Conservation (phyloP, 2,113 vertebrate species). For the Bucco capensis region DNA sequence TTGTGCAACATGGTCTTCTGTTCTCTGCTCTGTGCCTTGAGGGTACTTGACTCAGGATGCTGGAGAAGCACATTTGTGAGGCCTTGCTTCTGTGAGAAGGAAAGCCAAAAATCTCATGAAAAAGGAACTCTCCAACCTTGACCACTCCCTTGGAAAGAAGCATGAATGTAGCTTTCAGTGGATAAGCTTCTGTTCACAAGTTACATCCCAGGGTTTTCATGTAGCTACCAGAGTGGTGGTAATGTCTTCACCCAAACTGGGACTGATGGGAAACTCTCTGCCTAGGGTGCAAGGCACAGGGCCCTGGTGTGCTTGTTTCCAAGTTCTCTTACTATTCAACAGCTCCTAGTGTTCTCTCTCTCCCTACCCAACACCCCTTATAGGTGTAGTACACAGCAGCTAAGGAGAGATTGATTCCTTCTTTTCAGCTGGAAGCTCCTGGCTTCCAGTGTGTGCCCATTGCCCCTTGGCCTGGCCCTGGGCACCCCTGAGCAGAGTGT, state of each 20-base stretch:
- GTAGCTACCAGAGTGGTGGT: background rate
- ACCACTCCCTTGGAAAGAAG: background rate
- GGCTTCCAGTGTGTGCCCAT: too few relatives aligned
- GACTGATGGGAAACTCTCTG: background rate
- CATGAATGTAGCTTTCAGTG: background rate
- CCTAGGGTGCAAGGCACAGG: background rate
- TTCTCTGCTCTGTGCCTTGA: background rate
- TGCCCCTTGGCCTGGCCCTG: too few relatives aligned
- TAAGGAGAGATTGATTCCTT: background rate
- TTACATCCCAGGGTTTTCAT: background rate
- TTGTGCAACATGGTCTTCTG: background rate
- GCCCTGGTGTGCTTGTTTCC: accelerated
- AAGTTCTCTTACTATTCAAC: accelerated
- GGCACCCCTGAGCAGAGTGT: too few relatives aligned
- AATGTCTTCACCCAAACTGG: accelerated
- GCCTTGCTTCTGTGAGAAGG: background rate
- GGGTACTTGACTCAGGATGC: background rate
- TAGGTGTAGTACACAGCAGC: accelerated
- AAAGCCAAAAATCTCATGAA: background rate
- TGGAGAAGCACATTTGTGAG: background rate
- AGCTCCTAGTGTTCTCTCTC: background rate
- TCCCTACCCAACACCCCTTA: background rate
- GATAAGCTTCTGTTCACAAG: accelerated
- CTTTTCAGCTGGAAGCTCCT: too few relatives aligned
- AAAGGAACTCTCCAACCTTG: background rate